These are phyloP conservation scores for Acanthopleura granulata DNA, from an alignment of 2,888 invertebrate species.

Conservation along the genomic window DNA sequence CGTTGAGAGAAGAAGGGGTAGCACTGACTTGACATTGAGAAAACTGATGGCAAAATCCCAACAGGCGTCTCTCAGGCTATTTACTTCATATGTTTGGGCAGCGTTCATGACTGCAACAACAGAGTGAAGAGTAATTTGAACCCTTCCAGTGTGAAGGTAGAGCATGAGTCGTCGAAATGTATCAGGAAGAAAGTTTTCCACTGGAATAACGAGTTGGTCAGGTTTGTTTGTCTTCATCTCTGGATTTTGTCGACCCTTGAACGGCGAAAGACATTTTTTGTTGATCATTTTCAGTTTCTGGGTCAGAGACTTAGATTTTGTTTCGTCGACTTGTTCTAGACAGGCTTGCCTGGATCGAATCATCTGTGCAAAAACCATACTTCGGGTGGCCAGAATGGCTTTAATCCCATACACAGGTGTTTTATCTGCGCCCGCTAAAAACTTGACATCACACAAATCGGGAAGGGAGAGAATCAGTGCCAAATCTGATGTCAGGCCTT, in stretches of 20 bases:
- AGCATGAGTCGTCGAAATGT: neutral
- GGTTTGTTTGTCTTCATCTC: neutral
- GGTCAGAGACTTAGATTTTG: neutral
- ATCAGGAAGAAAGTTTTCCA: neutral
- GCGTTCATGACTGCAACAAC: constrained; percentile 8
- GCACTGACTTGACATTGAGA: neutral
- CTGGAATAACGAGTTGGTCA: neutral
- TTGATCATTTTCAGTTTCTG: neutral
- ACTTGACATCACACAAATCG: constrained; percentile 2
- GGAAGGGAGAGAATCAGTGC: neutral
- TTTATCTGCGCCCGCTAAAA: neutral
- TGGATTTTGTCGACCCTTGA: neutral
- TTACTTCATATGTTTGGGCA: neutral
- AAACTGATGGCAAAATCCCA: neutral
- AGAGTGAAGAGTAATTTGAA: neutral
- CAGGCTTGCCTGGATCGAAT: neutral
- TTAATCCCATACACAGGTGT: neutral
- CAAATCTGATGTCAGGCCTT: neutral
- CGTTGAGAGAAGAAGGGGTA: neutral
- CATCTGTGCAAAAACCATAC: neutral
- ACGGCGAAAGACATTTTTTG: neutral
- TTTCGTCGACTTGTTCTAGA: neutral
- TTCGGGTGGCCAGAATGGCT: neutral
- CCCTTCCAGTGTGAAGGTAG: neutral
- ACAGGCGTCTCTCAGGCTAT: neutral